phyloP scores from a whole-genome alignment of 2,888 invertebrate genomes.

The Latrodectus hesperus region DNA sequence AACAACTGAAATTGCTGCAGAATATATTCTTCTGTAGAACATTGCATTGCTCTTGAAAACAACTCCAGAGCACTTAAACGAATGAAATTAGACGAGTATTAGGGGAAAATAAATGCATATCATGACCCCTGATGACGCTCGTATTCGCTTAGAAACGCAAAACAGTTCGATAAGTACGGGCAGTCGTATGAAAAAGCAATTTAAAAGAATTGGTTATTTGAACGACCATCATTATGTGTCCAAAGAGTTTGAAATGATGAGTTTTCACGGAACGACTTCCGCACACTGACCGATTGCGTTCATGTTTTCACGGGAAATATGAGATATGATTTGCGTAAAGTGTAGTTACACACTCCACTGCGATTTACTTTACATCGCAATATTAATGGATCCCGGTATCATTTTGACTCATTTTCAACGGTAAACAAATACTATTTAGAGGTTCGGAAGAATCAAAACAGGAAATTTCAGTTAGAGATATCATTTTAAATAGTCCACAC shows the following conservation, averaged over 20 bases:
- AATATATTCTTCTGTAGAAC: slow-evolving; percentile 3
- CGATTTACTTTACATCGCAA: too few species aligned
- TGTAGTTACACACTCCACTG: too few species aligned
- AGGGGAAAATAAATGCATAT: neutral
- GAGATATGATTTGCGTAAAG: slow-evolving; percentile 16
- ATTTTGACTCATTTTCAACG: too few species aligned
- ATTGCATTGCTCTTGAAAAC: neutral
- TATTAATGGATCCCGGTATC: too few species aligned
- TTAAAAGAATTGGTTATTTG: slow-evolving; percentile 59
- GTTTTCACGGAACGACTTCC: slow-evolving; percentile 8
- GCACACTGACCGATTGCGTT: slow-evolving; percentile 49
- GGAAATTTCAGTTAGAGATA: too few species aligned
- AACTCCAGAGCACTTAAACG: slow-evolving; percentile 8
- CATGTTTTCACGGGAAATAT: slow-evolving; percentile 21
- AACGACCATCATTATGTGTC: slow-evolving; percentile 46
- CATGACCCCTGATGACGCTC: neutral
- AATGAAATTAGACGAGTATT: slow-evolving; percentile 40
- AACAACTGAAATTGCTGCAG: slow-evolving; percentile 22
- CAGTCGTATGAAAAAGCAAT: slow-evolving; percentile 20
- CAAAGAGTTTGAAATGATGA: slow-evolving; percentile 56
- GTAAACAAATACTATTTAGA: too few species aligned
- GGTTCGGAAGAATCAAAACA: too few species aligned
- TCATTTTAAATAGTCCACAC: too few species aligned
- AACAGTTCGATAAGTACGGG: neutral
- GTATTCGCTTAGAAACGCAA: neutral